Percentiles rank a stretch among this genome's conserved stretches.
phyloP scores from a whole-genome alignment of 2,888 invertebrate genomes.

The Aporophyla nigra region DNA sequence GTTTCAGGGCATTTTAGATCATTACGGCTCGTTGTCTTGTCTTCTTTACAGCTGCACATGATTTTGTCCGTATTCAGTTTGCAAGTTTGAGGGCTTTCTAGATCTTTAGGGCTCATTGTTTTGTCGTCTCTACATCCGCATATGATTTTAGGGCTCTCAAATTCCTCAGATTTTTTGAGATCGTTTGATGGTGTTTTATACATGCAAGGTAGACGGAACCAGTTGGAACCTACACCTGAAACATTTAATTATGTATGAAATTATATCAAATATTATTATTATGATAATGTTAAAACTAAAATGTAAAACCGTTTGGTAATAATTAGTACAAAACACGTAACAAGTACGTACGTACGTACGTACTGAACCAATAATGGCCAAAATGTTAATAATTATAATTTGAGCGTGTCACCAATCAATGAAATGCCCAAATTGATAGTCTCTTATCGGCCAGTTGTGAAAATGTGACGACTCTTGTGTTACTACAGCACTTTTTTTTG shows the following conservation, averaged over 20 bases:
- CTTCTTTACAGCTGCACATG: too few relatives aligned
- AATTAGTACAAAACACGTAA: neutral
- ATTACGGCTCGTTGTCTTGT: neutral
- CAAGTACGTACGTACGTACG: neutral
- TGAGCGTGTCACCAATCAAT: too few relatives aligned
- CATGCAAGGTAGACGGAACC: neutral
- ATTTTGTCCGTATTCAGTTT: neutral
- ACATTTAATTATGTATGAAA: conserved; percentile 12
- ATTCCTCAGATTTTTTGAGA: neutral
- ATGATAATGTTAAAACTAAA: neutral
- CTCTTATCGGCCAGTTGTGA: too few relatives aligned
- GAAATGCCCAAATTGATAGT: too few relatives aligned
- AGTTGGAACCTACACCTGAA: neutral
- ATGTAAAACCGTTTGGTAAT: neutral
- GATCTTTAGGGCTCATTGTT: too few relatives aligned
- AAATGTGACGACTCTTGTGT: too few relatives aligned
- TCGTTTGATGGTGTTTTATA: neutral
- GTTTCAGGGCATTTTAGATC: neutral
- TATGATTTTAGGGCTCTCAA: neutral
- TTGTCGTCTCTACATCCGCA: too few relatives aligned
- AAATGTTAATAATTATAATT: neutral
- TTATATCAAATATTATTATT: neutral
- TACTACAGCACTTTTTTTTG: too few relatives aligned
- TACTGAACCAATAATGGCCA: neutral
- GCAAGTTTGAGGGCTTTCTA: too few relatives aligned